Evolutionary conservation across 30 jellyfish, hydroid and myxozoan genomes (phyloP), one percentile per base, ranked within the genome.

Genomic region (Pelagia noctiluca): DNA sequence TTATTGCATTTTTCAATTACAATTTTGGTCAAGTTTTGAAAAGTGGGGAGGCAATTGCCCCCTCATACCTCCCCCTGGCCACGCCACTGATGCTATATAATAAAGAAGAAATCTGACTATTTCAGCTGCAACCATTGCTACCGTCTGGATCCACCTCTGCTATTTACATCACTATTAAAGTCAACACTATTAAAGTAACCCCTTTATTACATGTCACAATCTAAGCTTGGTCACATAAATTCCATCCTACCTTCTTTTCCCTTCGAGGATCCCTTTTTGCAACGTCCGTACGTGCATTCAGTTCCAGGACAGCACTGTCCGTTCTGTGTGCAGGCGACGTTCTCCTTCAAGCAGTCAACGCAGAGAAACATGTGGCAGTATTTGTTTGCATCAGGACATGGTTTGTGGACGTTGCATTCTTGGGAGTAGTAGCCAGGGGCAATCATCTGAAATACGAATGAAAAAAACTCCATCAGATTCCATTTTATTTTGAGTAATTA

Each of bases 231-330:
- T 10, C 68, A 52, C 8, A 8, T 42, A 52, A n/a, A n/a, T n/a
- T n/a, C n/a, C n/a, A n/a, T n/a, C n/a, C n/a, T n/a, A 52, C 98
- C 98, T 71, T 96, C 95, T 57, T 91, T 96, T 26, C 98, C 98
- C 71, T 91, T 96, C 18, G 96, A 70, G 12, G 90, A 96, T 1
- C 98, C 98, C 37, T 96, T 96, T 81, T 91, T 91, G 76, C 98
- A 91, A 38, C 98, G 86, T 22, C 98, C 98, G 54, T 91, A 91
- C 25, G 98, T 91, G 72, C 98, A 91, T 64, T 91, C 97, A 1
- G 89, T 79, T 61, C 98, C 98, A 21, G 91, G 97, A 69, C 98
- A 91, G 63, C 98, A 91, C 35, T 91, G 98, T 30, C 98, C 98
- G 60, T 91, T 91, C 36, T 91, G 98, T 30, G 98, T 91, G 78